Base-by-base conservation (phyloP, 1,140 invertebrate genomes). In the Bactericera cockerelli region DNA sequence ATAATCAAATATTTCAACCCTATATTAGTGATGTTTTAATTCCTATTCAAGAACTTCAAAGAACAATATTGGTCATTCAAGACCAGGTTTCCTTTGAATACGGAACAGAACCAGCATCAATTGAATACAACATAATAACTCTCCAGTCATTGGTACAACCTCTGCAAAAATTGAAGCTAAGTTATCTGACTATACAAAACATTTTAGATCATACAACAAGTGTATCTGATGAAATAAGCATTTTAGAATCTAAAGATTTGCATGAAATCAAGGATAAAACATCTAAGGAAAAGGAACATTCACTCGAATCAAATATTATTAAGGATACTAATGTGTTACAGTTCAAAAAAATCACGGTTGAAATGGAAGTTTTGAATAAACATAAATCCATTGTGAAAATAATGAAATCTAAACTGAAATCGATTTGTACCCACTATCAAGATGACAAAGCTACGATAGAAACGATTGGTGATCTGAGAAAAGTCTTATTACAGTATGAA, bases 11-110 rank as follows among this genome's bases (percentile, higher is more conserved):
- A 49, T 13, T 16, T 25, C 2, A 59, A 21, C 53, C 38, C 22
- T 10, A 38, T 26, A 38, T 24, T 61, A 54, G 36, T 54, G 63
- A 66, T 26, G 28, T 66, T 22, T 65, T 57, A 58, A 58, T 64
- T 39, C 59, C 64, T 11, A 56, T 67, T 16, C 61, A 67, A 58
- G 67, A 67, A 21, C 54, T 68, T 26, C 63, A 67, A 42, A 57
- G 62, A 55, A 63, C 56, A 39, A 64, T 67, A 58, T 59, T 64
- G 55, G 54, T 64, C 2, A 65, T 67, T 13, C 65, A 67, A 36
- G 64, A 68, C 55, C 63, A 66, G 60, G 60, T 64, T 24, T 65
- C 64, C 1, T 67, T 67, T 57, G 63, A 66, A 59, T 64, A 65
- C 60, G 64, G 63, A 4, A 63, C 65, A 57, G 63, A 67, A 58